Evolutionary conservation across 37 sponge, comb jelly and placozoan species (phyloP).

Genomic region (Beroe forskalii): DNA sequence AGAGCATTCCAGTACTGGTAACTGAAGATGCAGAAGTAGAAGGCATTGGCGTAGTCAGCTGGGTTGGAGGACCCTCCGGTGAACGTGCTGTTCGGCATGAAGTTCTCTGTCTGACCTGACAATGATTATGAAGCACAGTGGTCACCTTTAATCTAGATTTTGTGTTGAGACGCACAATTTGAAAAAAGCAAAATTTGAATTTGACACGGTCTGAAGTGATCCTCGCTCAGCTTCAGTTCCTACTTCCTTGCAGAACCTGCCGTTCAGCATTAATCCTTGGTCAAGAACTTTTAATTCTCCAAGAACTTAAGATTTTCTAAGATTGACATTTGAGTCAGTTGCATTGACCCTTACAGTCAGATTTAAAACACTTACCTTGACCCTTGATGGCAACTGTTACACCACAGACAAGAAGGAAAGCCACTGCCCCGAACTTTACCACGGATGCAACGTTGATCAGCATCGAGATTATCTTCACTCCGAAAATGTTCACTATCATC

Average conservation of each 20-base stretch:
- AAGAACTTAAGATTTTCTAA: too few relatives aligned
- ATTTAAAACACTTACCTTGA: too few relatives aligned
- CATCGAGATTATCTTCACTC: background rate
- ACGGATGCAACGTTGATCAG: background rate
- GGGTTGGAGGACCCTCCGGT: background rate
- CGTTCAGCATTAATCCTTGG: too few relatives aligned
- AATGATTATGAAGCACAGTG: too few relatives aligned
- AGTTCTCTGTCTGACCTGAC: constrained; percentile 33
- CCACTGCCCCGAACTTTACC: constrained; percentile 27
- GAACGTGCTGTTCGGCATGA: background rate
- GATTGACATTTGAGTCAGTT: too few relatives aligned
- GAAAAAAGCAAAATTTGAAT: background rate
- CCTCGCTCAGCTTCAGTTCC: too few relatives aligned
- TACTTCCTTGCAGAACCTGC: too few relatives aligned
- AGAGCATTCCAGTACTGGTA: constrained; percentile 44
- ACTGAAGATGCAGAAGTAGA: constrained; percentile 17
- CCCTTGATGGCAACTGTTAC: background rate
- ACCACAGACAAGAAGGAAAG: constrained; percentile 26
- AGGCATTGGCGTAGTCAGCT: constrained; percentile 8
- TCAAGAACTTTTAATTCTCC: too few relatives aligned
- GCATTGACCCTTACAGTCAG: too few relatives aligned
- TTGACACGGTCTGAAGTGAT: too few relatives aligned
- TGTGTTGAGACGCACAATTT: too few relatives aligned
- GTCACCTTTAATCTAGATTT: too few relatives aligned
- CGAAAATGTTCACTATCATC: background rate